phyloP scores from a whole-genome alignment of 2,113 vertebrate genomes.

The Nipponia nippon region DNA sequence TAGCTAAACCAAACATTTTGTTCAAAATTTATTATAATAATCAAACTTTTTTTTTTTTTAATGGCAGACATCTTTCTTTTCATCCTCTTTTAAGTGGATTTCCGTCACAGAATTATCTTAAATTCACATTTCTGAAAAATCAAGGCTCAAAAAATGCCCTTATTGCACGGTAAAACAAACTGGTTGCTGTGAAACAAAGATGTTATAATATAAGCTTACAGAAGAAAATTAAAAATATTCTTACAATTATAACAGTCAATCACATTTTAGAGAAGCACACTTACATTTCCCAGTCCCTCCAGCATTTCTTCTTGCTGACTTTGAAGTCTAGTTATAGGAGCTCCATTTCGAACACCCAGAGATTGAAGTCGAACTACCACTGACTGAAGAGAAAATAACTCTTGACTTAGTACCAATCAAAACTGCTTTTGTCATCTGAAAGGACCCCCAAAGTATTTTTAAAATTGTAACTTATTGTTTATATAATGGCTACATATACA shows the following conservation, averaged over 20 bases:
- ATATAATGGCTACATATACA: background rate
- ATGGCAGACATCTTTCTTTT: background rate
- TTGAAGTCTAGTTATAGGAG: slow-evolving; percentile 78
- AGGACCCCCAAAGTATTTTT: background rate
- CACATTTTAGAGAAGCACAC: slow-evolving; percentile 3
- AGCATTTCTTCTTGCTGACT: slow-evolving; percentile 71
- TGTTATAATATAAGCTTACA: background rate
- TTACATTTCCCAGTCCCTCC: slow-evolving; percentile 75
- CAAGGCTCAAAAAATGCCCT: background rate
- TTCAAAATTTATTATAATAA: background rate
- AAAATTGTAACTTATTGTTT: background rate
- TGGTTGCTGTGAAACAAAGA: background rate
- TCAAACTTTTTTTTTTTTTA: background rate
- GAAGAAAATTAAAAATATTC: background rate
- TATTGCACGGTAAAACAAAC: background rate
- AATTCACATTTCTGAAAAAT: background rate
- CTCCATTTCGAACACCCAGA: slow-evolving; percentile 77
- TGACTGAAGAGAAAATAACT: slow-evolving; percentile 70
- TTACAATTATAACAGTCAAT: background rate
- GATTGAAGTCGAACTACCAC: slow-evolving; percentile 79
- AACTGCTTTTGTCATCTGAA: background rate
- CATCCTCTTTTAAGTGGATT: background rate
- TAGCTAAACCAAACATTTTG: background rate
- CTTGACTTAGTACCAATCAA: background rate
- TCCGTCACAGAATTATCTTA: background rate